Evolutionary conservation across 2,113 vertebrate genomes (phyloP).

Genomic region (Bathybates hornii): DNA sequence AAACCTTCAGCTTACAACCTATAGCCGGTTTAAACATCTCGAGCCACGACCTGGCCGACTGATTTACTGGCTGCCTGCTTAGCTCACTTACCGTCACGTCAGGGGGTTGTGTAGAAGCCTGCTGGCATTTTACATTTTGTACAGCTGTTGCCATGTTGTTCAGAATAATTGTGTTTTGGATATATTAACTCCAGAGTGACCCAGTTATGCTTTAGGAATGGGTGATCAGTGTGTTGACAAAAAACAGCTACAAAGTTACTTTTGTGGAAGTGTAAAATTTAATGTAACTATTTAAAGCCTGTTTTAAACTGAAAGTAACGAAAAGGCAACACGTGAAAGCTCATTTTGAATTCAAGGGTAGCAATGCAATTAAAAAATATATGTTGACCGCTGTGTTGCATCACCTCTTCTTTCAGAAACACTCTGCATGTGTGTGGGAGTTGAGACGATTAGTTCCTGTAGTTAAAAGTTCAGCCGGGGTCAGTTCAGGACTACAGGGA

Average conservation of each 20-base stretch:
- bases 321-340: background rate
- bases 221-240: background rate
- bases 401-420: background rate
- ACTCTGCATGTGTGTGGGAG: background rate
- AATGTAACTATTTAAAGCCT: background rate
- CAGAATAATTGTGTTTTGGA: background rate
- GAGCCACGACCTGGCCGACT: conserved; percentile 12
- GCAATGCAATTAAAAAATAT: background rate
- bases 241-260: background rate
- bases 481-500: background rate
- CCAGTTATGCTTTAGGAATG: background rate
- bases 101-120: background rate
- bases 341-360: background rate
- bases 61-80: conserved; percentile 8
- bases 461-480: background rate
- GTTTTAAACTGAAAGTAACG: background rate
- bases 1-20: conserved; percentile 42
- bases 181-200: background rate
- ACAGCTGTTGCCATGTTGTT: background rate
- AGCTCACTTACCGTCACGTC: background rate
- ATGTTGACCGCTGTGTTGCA: background rate
- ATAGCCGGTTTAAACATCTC: conserved; percentile 23
- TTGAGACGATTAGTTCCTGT: background rate
- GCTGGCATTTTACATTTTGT: background rate
- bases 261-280: background rate